Evolutionary conservation across 2,113 vertebrate species (phyloP), one percentile per base, ranked within the genome.

Genomic region (Onychostoma macrolepis): DNA sequence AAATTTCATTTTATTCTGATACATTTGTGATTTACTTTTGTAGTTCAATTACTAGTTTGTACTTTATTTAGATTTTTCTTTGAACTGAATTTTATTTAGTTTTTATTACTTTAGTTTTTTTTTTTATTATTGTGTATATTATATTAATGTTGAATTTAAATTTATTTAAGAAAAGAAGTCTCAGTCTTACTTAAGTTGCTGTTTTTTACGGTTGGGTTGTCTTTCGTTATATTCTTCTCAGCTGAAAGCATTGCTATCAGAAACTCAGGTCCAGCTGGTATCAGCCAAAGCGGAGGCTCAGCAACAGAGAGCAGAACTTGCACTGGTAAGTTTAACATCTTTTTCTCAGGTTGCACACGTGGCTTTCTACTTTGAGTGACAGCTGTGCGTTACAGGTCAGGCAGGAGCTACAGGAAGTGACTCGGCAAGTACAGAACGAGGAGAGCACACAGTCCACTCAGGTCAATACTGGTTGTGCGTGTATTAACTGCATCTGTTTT

Each of bases 281-380:
- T 80, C 91, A 69, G 93, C 96, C 2, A 95, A 96, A 90, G 90
- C 63, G 0, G 96, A 97, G 92, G 95, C 93, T 0, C 95, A 96
- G 92, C 96, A 96, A 81, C 95, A 96, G 78, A 95, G 92, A 43
- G 83, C 91, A 3, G 96, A 97, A 87, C 94, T 97, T 9, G 91
- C 94, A 9, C 87, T 94, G 96, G 97, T 97, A 92, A 92, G 87
- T 78, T 41, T 13, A 63, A 63, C 36, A 26, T 63, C 33, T n/a
- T 78, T 50, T 15, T 53, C 15, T 30, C 7, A 11, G 11, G 69
- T 41, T 13, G 36, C 36, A 72, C 36, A 41, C 3, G 12, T 4
- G 50, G 50, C 58, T 86, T 41, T 79, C 36, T 69, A 58, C 88
- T 69, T 77, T 89, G 79, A 91, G 50, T 74, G 63, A 71, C 67